These are phyloP conservation scores for Thomomys bottae DNA, from an alignment of 2,113 vertebrate genomes.

Conservation along the genomic window DNA sequence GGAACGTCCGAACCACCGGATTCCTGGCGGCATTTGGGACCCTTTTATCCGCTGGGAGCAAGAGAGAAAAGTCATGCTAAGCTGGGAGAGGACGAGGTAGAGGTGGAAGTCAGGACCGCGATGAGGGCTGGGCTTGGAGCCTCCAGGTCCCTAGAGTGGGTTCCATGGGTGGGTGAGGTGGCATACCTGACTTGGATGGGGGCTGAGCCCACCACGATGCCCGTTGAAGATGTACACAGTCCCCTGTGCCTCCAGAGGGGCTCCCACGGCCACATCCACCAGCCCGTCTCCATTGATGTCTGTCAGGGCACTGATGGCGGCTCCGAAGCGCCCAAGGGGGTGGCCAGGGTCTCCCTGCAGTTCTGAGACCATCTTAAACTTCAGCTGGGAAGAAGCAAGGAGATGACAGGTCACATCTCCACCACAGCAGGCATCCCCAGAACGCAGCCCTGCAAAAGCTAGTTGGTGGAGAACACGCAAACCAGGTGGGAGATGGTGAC, in stretches of 20 bases:
- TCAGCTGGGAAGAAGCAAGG: slow-evolving; percentile 71
- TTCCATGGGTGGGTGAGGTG: neutral
- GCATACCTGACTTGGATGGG: slow-evolving; percentile 83
- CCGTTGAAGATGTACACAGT: slow-evolving; percentile 90
- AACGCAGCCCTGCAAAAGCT: rapidly evolving
- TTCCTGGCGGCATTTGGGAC: slow-evolving; percentile 47
- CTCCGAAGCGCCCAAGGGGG: slow-evolving; percentile 86
- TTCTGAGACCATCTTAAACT: slow-evolving; percentile 60
- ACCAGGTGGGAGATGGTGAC: rapidly evolving
- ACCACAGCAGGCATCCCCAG: neutral
- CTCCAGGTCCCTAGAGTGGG: neutral
- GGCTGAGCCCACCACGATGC: slow-evolving; percentile 73
- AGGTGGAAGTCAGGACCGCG: neutral
- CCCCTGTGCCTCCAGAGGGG: slow-evolving; percentile 88
- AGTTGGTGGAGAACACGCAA: neutral
- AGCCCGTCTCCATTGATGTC: slow-evolving; percentile 90
- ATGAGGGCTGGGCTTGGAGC: neutral
- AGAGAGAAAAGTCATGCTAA: slow-evolving; percentile 32
- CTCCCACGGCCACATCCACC: slow-evolving; percentile 89
- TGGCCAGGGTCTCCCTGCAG: slow-evolving; percentile 76
- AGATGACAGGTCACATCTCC: neutral
- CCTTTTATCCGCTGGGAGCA: slow-evolving; percentile 86
- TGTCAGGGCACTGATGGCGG: slow-evolving; percentile 84
- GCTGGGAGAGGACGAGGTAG: neutral
- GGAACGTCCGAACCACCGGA: slow-evolving; percentile 89